Evolutionary conservation across 2,797 vertebrate species (phyloP), one percentile per base, ranked within the genome.

Genomic region (Eulemur albifrons): DNA sequence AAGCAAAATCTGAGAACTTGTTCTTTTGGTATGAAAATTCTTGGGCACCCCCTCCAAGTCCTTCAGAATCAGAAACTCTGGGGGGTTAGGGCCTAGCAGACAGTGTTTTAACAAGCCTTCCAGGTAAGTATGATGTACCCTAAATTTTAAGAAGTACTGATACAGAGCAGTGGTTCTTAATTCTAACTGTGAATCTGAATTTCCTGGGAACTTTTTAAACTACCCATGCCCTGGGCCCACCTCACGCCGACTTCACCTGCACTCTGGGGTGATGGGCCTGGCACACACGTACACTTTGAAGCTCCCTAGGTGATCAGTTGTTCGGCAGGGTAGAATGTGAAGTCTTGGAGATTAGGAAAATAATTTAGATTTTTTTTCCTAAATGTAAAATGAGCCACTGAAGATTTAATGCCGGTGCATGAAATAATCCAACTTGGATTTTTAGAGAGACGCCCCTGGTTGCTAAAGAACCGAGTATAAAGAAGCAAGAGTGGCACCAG

Each of bases 241-340:
- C 40, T 10, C 70, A 48, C 1, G 1, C 27, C 50, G 59, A 25
- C 27, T 30, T 25, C 32, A 21, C 10, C 38, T 50, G 52, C 80
- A 27, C 21, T 32, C 20, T 27, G 50, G 67, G 32, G 23, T 3
- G 20, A 77, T 8, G 50, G 38, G n/a, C 63, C n/a, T 25, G 48
- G 63, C n/a, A 38, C 0, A 54, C 14, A 13, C 4, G 35, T 0
- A 15, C 1, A 10, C 23, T 25, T n/a, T 20, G 4, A 57, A 54
- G 21, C 23, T 43, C 32, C 15, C 13, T 11, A 2, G 40, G 63
- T 43, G 40, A 48, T 20, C 45, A 20, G 38, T 25, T 27, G 9
- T 1, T 35, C 21, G 54, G 45, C 6, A 61, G 21, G 70, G 52
- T 11, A 11, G 32, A 94, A 38, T 15, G 61, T 0, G 57, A 87